These are phyloP conservation scores for Anodontia alba DNA, from an alignment of 2,888 invertebrate genomes.

Conservation along the genomic window DNA sequence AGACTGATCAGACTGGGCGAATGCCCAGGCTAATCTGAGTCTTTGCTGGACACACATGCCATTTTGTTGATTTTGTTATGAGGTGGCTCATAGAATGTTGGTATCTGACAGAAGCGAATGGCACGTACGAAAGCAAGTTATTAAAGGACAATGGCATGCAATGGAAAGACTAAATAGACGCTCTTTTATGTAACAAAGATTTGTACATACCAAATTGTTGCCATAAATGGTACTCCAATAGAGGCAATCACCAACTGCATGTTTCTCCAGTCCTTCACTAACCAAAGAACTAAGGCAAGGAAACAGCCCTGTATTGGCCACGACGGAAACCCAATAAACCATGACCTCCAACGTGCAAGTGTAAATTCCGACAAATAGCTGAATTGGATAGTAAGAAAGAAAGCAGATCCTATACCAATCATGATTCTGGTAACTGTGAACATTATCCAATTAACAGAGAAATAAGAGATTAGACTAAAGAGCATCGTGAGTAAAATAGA, in stretches of 20 bases:
- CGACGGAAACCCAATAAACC: constrained; percentile 43
- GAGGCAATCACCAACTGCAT: constrained; percentile 61
- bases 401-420: constrained; percentile 31
- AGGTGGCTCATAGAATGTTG: too few species aligned
- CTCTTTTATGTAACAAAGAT: too few species aligned
- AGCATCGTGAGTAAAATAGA: constrained; percentile 29
- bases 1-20: too few species aligned
- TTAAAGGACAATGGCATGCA: too few species aligned
- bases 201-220: not conserved
- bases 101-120: too few species aligned
- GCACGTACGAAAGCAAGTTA: too few species aligned
- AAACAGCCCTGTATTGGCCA: constrained; percentile 29
- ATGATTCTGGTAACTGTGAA: constrained; percentile 31
- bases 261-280: constrained; percentile 60
- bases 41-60: too few species aligned
- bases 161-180: too few species aligned
- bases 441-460: constrained; percentile 42
- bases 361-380: constrained; percentile 45
- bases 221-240: constrained; percentile 36
- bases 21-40: too few species aligned
- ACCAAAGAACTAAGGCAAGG: constrained; percentile 47
- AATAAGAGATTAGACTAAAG: constrained; percentile 26
- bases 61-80: too few species aligned
- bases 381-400: constrained; percentile 43
- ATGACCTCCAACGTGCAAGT: constrained; percentile 39